These are phyloP conservation scores for Zygothrica quintamaculata DNA, from an alignment of 2,888 invertebrate species.

Conservation along the genomic window DNA sequence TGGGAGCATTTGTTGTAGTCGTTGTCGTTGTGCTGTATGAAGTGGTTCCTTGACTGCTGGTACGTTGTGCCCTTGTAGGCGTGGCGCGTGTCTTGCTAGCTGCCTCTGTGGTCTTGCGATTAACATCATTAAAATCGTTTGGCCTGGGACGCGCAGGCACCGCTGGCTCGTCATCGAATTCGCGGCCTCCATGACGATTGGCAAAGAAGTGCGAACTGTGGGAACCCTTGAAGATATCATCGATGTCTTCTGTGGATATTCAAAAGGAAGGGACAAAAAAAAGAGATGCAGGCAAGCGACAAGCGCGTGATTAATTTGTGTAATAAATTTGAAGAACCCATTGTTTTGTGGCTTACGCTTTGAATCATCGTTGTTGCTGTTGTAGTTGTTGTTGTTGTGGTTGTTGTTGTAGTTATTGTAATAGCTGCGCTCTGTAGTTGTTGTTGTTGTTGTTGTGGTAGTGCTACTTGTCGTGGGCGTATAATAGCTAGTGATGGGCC, in stretches of 20 bases:
- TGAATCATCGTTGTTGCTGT: constrained; percentile 80
- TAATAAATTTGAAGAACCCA: constrained; percentile 56
- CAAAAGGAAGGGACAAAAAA: constrained; percentile 14
- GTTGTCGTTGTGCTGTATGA: constrained; percentile 18
- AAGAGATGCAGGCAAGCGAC: constrained; percentile 36
- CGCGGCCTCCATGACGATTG: constrained; percentile 87
- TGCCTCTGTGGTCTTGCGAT: constrained; percentile 68
- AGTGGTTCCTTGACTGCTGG: constrained; percentile 16
- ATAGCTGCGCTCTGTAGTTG: constrained; percentile 71
- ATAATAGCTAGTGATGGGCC: constrained; percentile 82
- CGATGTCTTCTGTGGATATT: constrained; percentile 83
- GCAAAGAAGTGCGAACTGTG: constrained; percentile 92
- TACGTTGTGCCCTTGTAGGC: constrained; percentile 70
- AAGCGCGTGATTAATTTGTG: constrained; percentile 66
- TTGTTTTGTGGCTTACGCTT: constrained; percentile 81
- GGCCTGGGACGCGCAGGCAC: constrained; percentile 69
- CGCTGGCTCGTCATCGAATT: constrained; percentile 85
- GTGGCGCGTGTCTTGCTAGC: constrained; percentile 63
- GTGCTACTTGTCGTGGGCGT: constrained; percentile 74
- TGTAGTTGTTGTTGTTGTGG: constrained; percentile 62
- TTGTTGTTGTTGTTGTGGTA: constrained; percentile 66
- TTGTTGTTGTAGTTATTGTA: constrained; percentile 68
- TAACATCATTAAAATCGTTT: constrained; percentile 84
- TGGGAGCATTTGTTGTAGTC: constrained; percentile 35
- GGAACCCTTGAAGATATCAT: constrained; percentile 89